Percentiles rank a stretch among this genome's conserved stretches.
These are phyloP conservation scores for Luehdorfia chinensis DNA, from an alignment of 1,140 invertebrate species.

Conservation along the genomic window DNA sequence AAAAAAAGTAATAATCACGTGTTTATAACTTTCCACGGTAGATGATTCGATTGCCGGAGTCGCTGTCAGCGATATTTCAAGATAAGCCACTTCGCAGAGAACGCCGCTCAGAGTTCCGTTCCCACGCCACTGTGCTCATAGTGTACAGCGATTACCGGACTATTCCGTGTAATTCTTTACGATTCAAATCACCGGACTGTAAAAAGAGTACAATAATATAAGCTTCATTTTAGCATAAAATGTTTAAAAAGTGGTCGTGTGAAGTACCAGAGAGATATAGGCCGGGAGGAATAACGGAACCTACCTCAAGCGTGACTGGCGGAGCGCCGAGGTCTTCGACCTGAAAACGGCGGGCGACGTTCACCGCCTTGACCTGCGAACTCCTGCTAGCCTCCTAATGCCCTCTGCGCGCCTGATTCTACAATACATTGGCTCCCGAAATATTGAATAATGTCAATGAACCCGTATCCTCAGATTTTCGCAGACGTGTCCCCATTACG, in stretches of 20 bases:
- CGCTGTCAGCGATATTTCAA: slow-evolving; percentile 55
- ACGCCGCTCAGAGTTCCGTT: slow-evolving; percentile 36
- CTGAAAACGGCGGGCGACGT: slow-evolving; percentile 38
- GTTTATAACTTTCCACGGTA: slow-evolving; percentile 6
- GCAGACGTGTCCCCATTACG: slow-evolving; percentile 9
- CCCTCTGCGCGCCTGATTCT: slow-evolving; percentile 45
- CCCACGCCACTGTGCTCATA: slow-evolving; percentile 33
- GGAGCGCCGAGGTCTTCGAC: slow-evolving; percentile 53
- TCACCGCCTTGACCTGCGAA: slow-evolving; percentile 59
- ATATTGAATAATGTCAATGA: slow-evolving; percentile 28
- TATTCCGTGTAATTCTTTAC: slow-evolving; percentile 1
- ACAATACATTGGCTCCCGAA: slow-evolving; percentile 30
- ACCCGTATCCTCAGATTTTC: slow-evolving; percentile 17
- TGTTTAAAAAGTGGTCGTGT: slow-evolving; percentile 1
- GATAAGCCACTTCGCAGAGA: slow-evolving; percentile 54
- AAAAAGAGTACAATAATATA: neutral
- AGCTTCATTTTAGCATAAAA: too few relatives aligned
- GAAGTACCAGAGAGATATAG: slow-evolving; percentile 45
- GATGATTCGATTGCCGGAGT: neutral
- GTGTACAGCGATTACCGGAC: slow-evolving; percentile 19
- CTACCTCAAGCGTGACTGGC: slow-evolving; percentile 37
- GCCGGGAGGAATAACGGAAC: slow-evolving; percentile 53
- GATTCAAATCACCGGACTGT: neutral
- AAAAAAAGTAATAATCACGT: neutral
- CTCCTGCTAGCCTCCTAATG: slow-evolving; percentile 46